These are phyloP conservation scores for Ornithorhynchus anatinus DNA, from an alignment of 2,113 vertebrate species.

Conservation along the genomic window DNA sequence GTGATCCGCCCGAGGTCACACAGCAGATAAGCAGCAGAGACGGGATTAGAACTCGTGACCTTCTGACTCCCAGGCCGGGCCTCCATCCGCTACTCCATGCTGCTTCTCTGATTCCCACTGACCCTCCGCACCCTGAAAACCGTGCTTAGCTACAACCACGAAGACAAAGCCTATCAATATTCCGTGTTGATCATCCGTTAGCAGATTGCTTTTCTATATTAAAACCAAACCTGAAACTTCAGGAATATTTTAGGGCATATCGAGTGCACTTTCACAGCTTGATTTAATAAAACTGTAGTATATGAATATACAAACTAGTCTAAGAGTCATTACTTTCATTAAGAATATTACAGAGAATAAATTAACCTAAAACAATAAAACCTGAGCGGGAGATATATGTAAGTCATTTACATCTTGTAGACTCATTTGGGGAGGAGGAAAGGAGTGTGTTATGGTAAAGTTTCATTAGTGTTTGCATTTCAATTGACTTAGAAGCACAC, in stretches of 20 bases:
- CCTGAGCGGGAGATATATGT: constrained; percentile 76
- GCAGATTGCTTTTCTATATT: constrained; percentile 67
- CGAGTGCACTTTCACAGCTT: constrained; percentile 71
- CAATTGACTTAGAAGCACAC: constrained; percentile 72
- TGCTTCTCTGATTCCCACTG: not conserved
- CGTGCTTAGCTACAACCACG: constrained; percentile 54
- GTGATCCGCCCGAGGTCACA: too few species aligned
- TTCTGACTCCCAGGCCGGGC: too few species aligned
- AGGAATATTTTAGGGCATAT: constrained; percentile 59
- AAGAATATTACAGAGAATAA: constrained; percentile 80
- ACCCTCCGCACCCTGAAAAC: not conserved
- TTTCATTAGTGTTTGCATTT: constrained; percentile 81
- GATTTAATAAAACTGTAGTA: constrained; percentile 76
- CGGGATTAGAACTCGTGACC: too few species aligned
- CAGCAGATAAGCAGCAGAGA: too few species aligned
- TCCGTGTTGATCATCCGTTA: constrained; percentile 56
- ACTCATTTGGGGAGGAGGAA: constrained; percentile 71
- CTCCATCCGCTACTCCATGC: not conserved
- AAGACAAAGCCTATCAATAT: constrained; percentile 56
- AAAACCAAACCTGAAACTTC: constrained; percentile 61
- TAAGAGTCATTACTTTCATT: constrained; percentile 84
- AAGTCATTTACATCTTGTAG: constrained; percentile 77
- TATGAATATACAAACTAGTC: constrained; percentile 71
- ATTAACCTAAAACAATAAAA: constrained; percentile 80
- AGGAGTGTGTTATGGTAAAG: constrained; percentile 65